Conservation (phyloP, 2,113 vertebrate genomes). For the Eubucco bourcierii region DNA sequence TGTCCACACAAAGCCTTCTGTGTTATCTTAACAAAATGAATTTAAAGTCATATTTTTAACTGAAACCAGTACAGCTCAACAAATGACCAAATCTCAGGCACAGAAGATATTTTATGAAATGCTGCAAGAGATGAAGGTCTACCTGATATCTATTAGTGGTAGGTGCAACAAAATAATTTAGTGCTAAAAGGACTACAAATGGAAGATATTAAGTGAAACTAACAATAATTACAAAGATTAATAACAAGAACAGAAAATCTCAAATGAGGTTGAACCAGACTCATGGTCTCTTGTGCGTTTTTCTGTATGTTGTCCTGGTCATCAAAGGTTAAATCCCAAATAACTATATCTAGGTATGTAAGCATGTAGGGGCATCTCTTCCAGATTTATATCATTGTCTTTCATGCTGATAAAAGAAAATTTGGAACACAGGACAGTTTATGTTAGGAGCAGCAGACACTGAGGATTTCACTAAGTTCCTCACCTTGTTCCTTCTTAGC, state of each 20-base stretch:
- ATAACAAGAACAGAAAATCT: background rate
- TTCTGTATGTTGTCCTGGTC: background rate
- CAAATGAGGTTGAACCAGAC: background rate
- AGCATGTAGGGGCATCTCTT: background rate
- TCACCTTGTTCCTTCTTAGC: background rate
- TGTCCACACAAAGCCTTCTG: slow-evolving; percentile 3
- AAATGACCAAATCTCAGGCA: background rate
- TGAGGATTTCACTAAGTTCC: background rate
- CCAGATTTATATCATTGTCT: background rate
- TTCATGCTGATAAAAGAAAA: background rate
- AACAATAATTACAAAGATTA: slow-evolving; percentile 27
- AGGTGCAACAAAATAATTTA: slow-evolving; percentile 21
- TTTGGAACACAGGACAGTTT: background rate
- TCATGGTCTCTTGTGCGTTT: background rate
- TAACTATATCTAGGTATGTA: background rate
- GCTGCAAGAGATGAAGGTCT: background rate
- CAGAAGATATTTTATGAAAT: background rate
- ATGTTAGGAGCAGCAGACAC: background rate
- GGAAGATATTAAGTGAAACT: background rate
- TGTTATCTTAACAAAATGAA: background rate
- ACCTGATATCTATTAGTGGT: slow-evolving; percentile 37
- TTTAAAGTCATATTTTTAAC: slow-evolving; percentile 31
- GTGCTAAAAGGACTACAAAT: slow-evolving; percentile 28
- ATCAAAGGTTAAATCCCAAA: background rate
- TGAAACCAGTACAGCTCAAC: background rate